A percentile compares a stretch with the other conserved stretches of the same genome.
phyloP scores from a whole-genome alignment of 2,888 invertebrate genomes.

The Amphipoea lucens region DNA sequence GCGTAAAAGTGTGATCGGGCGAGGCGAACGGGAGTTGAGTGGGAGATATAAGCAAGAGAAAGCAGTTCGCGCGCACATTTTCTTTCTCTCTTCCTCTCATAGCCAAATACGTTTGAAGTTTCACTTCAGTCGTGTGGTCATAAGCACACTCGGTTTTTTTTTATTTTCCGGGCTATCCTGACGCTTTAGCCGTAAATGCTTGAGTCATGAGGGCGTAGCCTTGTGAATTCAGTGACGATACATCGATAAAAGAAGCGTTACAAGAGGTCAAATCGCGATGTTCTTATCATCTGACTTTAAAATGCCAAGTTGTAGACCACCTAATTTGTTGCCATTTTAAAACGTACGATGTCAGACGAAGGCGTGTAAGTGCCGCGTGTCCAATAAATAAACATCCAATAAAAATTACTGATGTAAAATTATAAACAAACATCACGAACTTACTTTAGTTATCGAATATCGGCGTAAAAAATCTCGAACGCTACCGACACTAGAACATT shows the following conservation, averaged over 20 bases:
- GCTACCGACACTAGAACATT: too few relatives aligned
- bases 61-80: too few relatives aligned
- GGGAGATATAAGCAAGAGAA: too few relatives aligned
- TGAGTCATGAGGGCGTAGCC: conserved; percentile 1
- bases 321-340: conserved; percentile 5
- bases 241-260: conserved; percentile 1
- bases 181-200: neutral
- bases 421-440: conserved; percentile 12
- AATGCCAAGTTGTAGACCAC: conserved; percentile 21
- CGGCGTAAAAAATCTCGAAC: neutral
- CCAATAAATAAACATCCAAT: conserved; percentile 31
- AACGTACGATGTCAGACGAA: neutral
- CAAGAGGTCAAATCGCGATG: conserved; percentile 38
- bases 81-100: too few relatives aligned
- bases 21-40: too few relatives aligned
- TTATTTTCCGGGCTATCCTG: neutral
- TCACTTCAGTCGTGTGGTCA: too few relatives aligned
- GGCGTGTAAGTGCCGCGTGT: conserved; percentile 33
- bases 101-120: too few relatives aligned
- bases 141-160: too few relatives aligned
- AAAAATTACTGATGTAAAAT: neutral
- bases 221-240: conserved; percentile 31
- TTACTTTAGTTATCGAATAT: neutral
- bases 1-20: too few relatives aligned
- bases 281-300: conserved; percentile 29